These are phyloP conservation scores for Benitochromis conjunctus DNA, from an alignment of 2,113 vertebrate genomes.

Conservation along the genomic window DNA sequence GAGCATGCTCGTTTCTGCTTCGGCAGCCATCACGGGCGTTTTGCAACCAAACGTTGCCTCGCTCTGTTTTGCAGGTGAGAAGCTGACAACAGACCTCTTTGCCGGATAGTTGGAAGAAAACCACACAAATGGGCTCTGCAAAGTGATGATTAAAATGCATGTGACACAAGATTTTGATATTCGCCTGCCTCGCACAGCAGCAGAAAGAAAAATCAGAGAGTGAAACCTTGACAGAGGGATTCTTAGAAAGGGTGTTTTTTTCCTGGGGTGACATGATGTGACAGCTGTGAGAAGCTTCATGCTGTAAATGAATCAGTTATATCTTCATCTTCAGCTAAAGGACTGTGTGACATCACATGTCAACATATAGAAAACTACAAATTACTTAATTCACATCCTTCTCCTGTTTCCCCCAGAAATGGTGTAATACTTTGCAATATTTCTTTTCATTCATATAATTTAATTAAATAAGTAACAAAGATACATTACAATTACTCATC, in stretches of 20 bases:
- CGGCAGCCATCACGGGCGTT: neutral
- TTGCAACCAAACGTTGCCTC: neutral
- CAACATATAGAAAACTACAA: neutral
- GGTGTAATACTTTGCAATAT: neutral
- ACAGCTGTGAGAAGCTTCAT: neutral
- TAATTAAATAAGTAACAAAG: neutral
- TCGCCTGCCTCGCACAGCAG: neutral
- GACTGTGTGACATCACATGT: neutral
- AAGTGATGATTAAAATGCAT: constrained; percentile 38
- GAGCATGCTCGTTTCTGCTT: neutral
- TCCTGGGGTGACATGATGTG: neutral
- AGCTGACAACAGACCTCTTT: neutral
- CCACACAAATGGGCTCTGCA: neutral
- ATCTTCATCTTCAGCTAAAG: neutral
- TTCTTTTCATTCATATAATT: neutral
- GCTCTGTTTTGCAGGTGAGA: neutral
- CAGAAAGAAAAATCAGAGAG: neutral
- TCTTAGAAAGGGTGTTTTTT: neutral
- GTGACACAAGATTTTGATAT: constrained; percentile 21
- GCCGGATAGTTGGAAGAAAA: neutral
- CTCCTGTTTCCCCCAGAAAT: neutral
- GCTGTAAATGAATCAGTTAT: neutral
- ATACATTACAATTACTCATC: neutral
- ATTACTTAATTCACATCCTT: neutral
- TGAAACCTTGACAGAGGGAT: neutral